Evolutionary conservation across 2,113 vertebrate genomes (phyloP).

Genomic region (Dascyllus trimaculatus): DNA sequence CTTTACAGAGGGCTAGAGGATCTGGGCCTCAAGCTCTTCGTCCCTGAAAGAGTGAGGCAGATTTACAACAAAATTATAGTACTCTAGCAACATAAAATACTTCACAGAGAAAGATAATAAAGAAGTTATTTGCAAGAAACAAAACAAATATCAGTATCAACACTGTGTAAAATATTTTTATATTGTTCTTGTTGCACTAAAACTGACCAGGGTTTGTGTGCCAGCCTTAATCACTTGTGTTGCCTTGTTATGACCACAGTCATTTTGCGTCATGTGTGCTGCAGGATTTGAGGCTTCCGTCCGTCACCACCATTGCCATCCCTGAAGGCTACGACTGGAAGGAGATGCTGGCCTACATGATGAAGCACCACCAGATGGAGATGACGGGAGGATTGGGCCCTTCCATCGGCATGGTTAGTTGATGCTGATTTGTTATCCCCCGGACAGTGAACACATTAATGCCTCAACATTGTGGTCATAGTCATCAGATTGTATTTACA

Average conservation of each 20-base stretch:
- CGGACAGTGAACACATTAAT: not conserved
- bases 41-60: constrained; percentile 89
- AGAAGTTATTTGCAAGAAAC: not conserved
- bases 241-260: not conserved
- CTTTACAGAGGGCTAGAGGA: constrained; percentile 87
- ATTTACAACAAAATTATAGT: constrained; percentile 1
- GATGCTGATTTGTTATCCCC: not conserved
- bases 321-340: constrained; percentile 91
- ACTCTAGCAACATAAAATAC: not conserved
- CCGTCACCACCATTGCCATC: constrained; percentile 89
- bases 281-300: constrained; percentile 90
- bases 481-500: not conserved
- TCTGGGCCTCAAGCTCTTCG: constrained; percentile 92
- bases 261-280: constrained; percentile 10
- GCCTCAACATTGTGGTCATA: not conserved
- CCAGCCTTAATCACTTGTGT: not conserved
- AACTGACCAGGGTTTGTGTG: not conserved
- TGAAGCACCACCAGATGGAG: constrained; percentile 90
- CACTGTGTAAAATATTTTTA: not conserved
- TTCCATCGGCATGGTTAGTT: constrained; percentile 89
- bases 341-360: constrained; percentile 88
- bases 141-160: not conserved
- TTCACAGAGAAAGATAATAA: not conserved
- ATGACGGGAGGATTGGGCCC: constrained; percentile 93
- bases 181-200: not conserved